phyloP scores from a whole-genome alignment of 2,888 invertebrate genomes.

The Cantharis rufa region DNA sequence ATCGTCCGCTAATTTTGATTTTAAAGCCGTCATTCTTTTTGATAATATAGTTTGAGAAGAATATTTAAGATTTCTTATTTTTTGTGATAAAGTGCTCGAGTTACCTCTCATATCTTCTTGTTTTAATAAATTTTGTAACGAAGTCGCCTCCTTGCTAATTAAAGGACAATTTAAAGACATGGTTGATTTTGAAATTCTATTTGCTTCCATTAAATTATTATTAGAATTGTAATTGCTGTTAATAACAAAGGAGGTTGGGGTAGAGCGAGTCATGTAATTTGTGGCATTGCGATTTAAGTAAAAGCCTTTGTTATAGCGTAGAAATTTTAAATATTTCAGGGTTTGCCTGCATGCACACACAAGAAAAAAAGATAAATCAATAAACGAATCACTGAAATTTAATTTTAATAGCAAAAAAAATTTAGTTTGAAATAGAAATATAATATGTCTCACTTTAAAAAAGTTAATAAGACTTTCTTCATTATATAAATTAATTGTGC shows the following conservation, averaged over 20 bases:
- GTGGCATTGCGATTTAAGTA: slow-evolving; percentile 44
- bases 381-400: not conserved
- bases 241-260: not conserved
- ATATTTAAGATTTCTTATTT: slow-evolving; percentile 67
- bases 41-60: slow-evolving; percentile 65
- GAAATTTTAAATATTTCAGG: slow-evolving; percentile 54
- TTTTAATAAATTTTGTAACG: slow-evolving; percentile 54
- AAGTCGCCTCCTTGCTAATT: slow-evolving; percentile 29
- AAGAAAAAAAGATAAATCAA: slow-evolving; percentile 14
- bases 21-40: slow-evolving; percentile 65
- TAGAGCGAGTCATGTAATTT: slow-evolving; percentile 29
- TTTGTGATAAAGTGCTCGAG: slow-evolving; percentile 58
- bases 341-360: slow-evolving; percentile 47
- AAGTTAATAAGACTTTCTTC: not conserved
- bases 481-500: not conserved
- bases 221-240: not conserved
- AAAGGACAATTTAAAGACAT: slow-evolving; percentile 37
- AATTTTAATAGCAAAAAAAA: not conserved
- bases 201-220: slow-evolving; percentile 14
- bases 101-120: slow-evolving; percentile 66
- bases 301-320: slow-evolving; percentile 52
- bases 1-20: slow-evolving; percentile 61
- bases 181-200: slow-evolving; percentile 31
- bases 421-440: not conserved
- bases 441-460: not conserved